Evolutionary conservation across 1,140 invertebrate genomes (phyloP).

Genomic region (Telenomus remus): DNA sequence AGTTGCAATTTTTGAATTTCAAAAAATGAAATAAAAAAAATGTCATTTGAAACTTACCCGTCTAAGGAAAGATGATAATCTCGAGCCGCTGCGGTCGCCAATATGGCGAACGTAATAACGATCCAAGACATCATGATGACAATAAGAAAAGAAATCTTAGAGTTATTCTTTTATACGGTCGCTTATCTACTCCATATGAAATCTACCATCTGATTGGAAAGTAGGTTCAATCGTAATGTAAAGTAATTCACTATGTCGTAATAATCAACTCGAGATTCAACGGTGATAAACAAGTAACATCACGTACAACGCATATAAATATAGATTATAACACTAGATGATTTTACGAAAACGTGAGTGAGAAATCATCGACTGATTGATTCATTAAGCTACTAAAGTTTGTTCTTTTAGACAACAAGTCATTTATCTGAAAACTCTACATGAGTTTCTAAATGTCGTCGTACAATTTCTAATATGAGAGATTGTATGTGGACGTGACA

Average conservation of each 20-base stretch:
- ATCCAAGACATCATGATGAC: slow-evolving; percentile 28
- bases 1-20: neutral
- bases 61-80: slow-evolving; percentile 20
- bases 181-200: slow-evolving; percentile 29
- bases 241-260: neutral
- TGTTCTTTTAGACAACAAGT: too few species aligned
- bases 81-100: slow-evolving; percentile 10
- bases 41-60: slow-evolving; percentile 14
- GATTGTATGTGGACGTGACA: too few species aligned
- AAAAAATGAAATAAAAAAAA: neutral
- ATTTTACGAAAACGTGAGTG: neutral
- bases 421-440: too few species aligned
- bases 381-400: too few species aligned
- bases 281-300: neutral
- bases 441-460: too few species aligned
- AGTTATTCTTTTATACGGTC: slow-evolving; percentile 31
- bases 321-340: neutral
- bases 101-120: slow-evolving; percentile 14
- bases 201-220: slow-evolving; percentile 38
- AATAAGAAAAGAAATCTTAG: slow-evolving; percentile 14
- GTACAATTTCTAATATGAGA: too few species aligned
- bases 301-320: neutral
- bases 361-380: neutral
- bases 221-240: slow-evolving; percentile 8
- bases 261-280: neutral